phyloP scores from a whole-genome alignment of 1,140 invertebrate species.

The Lasaia peninsularis region DNA sequence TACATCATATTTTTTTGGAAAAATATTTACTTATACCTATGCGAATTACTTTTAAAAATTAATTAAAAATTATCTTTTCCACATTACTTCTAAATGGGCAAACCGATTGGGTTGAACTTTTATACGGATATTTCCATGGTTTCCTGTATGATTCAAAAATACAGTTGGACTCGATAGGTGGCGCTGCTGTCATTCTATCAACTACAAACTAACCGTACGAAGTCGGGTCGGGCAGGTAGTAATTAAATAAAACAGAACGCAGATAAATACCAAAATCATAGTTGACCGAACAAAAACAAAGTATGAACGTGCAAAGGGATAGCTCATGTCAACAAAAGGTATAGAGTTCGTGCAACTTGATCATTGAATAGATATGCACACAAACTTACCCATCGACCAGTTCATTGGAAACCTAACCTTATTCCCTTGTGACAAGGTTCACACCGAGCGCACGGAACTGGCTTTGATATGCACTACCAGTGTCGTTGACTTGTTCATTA shows the following conservation, averaged over 20 bases:
- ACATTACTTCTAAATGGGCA: no score
- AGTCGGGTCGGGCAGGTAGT: no score
- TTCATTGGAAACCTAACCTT: conserved; percentile 27
- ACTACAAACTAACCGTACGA: no score
- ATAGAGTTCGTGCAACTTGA: conserved; percentile 63
- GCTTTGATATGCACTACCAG: conserved; percentile 34
- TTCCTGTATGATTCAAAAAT: no score
- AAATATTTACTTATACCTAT: no score
- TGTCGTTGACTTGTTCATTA: conserved; percentile 63
- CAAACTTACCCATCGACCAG: conserved; percentile 26
- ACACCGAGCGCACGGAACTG: neutral
- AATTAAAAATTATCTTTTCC: no score
- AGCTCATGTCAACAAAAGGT: conserved; percentile 61
- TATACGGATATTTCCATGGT: no score
- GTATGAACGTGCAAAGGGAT: conserved; percentile 26
- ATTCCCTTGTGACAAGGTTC: conserved; percentile 24
- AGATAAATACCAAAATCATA: conserved; percentile 18
- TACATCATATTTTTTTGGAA: no score
- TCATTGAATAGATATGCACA: conserved; percentile 58
- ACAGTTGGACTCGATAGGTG: no score
- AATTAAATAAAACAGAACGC: conserved; percentile 23
- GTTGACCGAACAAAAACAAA: conserved; percentile 11
- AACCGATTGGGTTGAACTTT: no score
- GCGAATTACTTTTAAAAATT: no score
- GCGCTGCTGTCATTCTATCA: no score